These are phyloP conservation scores for Tethya wilhelma DNA, from an alignment of 37 sponge, comb jelly and placozoan genomes.

Conservation along the genomic window DNA sequence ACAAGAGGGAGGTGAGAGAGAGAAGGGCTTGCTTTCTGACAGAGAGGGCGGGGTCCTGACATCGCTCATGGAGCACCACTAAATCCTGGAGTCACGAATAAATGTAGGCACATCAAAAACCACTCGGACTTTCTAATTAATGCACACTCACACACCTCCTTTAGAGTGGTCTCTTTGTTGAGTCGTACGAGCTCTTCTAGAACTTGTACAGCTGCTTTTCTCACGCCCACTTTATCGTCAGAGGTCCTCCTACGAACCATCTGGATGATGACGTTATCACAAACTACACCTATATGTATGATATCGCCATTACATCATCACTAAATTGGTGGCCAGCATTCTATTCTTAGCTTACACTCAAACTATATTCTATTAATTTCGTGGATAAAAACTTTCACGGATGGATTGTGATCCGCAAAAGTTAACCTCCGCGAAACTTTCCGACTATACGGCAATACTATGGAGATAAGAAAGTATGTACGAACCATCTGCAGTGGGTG, in stretches of 20 bases:
- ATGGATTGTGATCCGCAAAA: too few species aligned
- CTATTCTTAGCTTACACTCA: not conserved
- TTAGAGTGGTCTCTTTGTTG: slow-evolving; percentile 5
- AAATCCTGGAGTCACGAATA: slow-evolving; percentile 46
- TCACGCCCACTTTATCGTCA: slow-evolving; percentile 68
- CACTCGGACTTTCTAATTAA: not conserved
- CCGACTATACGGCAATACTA: too few species aligned
- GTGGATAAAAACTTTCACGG: too few species aligned
- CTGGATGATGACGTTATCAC: slow-evolving; percentile 40
- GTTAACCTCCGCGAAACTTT: too few species aligned
- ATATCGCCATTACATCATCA: too few species aligned
- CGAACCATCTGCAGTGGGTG: not conserved
- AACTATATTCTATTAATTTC: not conserved
- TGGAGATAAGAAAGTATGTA: too few species aligned
- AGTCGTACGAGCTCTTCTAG: slow-evolving; percentile 49
- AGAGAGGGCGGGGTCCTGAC: slow-evolving; percentile 72
- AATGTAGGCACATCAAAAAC: not conserved
- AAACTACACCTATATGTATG: not conserved
- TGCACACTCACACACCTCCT: too few species aligned
- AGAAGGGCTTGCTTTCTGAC: slow-evolving; percentile 80
- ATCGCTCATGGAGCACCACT: slow-evolving; percentile 53
- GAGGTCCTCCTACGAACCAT: slow-evolving; percentile 56
- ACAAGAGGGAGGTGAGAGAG: slow-evolving; percentile 57
- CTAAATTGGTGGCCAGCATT: not conserved
- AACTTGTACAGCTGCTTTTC: slow-evolving; percentile 71